A percentile compares a stretch with the other conserved stretches of the same genome.
Conservation (phyloP, 30 jellyfish, hydroid and myxozoan species). For the Cassiopea xamachana region DNA sequence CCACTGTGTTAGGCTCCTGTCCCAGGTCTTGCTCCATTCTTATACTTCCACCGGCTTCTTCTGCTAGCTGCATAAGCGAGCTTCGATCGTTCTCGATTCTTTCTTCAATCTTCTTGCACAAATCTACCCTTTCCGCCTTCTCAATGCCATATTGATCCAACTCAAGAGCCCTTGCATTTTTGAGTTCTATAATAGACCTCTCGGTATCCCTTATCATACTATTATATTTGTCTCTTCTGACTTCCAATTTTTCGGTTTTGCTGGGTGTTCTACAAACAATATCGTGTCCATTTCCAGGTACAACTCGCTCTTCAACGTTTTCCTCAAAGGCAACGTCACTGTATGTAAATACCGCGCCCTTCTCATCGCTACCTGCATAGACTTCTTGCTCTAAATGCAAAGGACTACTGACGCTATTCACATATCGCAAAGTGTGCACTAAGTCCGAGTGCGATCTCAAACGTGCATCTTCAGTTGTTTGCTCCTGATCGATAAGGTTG, state of each 20-base stretch:
- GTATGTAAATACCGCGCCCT: conserved; percentile 6
- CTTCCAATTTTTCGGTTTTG: conserved; percentile 61
- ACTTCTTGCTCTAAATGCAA: conserved; percentile 64
- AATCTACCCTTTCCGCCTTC: conserved; percentile 13
- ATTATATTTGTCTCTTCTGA: conserved; percentile 41
- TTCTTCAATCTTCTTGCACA: conserved; percentile 31
- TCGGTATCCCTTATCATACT: conserved; percentile 60
- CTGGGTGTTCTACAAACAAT: conserved; percentile 31
- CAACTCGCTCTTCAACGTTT: conserved; percentile 4
- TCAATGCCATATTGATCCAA: conserved; percentile 60
- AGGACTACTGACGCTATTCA: conserved; percentile 67
- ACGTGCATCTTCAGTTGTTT: conserved; percentile 39
- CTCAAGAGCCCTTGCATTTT: conserved; percentile 68
- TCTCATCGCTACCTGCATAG: neutral
- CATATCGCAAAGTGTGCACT: conserved; percentile 66
- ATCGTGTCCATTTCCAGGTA: conserved; percentile 4
- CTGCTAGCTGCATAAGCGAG: conserved; percentile 11
- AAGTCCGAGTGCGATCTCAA: conserved; percentile 35
- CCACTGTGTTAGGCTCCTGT: neutral
- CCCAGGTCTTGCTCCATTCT: neutral
- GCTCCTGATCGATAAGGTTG: conserved; percentile 42
- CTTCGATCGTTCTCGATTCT: conserved; percentile 42
- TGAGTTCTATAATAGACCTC: conserved; percentile 58
- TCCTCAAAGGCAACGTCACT: conserved; percentile 61
- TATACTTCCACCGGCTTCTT: conserved; percentile 8